A percentile compares a stretch with the other conserved stretches of the same genome.
phyloP scores from a whole-genome alignment of 2,797 vertebrate species.

The Trachurus trachurus region DNA sequence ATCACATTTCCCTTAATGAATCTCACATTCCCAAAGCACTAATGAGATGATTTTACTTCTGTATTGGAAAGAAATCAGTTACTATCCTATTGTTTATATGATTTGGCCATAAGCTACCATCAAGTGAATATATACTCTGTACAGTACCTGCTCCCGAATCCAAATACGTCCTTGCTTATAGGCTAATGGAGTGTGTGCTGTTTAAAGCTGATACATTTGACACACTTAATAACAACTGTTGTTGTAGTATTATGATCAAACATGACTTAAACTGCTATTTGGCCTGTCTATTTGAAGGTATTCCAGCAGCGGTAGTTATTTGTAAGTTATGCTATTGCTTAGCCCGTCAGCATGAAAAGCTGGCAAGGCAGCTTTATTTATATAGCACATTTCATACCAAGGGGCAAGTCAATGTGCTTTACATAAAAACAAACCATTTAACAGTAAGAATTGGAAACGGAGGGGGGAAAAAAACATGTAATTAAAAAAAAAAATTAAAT shows the following conservation, averaged over 20 bases:
- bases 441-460: too few relatives aligned
- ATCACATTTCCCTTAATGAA: conserved; percentile 57
- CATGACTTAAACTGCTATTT: not conserved
- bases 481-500: too few relatives aligned
- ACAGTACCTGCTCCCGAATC: not conserved
- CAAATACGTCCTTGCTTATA: not conserved
- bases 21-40: conserved; percentile 44
- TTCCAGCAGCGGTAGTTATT: not conserved
- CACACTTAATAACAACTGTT: too few relatives aligned
- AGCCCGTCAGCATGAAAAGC: too few relatives aligned
- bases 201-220: too few relatives aligned
- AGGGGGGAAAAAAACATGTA: too few relatives aligned
- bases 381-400: too few relatives aligned
- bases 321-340: too few relatives aligned
- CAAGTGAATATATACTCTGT: not conserved
- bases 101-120: not conserved
- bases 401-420: too few relatives aligned
- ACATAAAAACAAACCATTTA: too few relatives aligned
- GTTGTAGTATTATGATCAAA: too few relatives aligned
- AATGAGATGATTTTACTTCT: conserved; percentile 55
- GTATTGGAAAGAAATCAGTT: conserved; percentile 21
- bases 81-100: conserved; percentile 19
- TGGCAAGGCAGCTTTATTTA: too few relatives aligned
- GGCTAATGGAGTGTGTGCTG: not conserved
- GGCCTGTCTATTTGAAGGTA: not conserved